phyloP scores from a whole-genome alignment of 2,888 invertebrate species.

The Caenorhabditis macrosperma region DNA sequence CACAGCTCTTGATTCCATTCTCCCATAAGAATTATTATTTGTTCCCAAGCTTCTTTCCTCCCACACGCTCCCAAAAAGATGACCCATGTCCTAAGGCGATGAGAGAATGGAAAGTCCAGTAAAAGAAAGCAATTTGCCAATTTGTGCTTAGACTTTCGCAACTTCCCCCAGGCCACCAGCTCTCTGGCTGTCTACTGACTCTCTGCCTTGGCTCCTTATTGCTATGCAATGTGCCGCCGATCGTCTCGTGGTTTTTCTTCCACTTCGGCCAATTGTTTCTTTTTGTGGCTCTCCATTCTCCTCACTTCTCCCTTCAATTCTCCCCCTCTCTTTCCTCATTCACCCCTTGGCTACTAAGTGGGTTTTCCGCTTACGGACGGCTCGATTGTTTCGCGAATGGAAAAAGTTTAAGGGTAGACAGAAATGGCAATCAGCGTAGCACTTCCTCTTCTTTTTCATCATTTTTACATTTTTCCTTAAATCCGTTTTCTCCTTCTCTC shows the following conservation, averaged over 20 bases:
- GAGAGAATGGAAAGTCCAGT: constrained; percentile 4
- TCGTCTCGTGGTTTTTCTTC: constrained; percentile 21
- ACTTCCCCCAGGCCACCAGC: constrained; percentile 9
- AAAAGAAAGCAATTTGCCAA: constrained; percentile 35
- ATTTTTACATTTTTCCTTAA: constrained; percentile 37
- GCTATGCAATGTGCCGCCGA: constrained; percentile 46
- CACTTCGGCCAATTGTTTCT: constrained; percentile 36
- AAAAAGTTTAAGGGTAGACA: constrained; percentile 1
- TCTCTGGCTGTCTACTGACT: constrained; percentile 32
- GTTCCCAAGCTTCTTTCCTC: neutral
- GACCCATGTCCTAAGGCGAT: neutral
- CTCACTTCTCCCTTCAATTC: neutral
- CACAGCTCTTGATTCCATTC: too few relatives aligned
- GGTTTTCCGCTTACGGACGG: too few relatives aligned
- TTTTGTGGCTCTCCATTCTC: constrained; percentile 8
- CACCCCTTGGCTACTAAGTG: constrained; percentile 1
- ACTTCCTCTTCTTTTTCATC: constrained; percentile 35
- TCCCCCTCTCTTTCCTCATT: neutral
- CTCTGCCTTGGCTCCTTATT: constrained; percentile 38
- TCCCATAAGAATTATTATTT: too few relatives aligned
- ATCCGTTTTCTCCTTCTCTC: constrained; percentile 30
- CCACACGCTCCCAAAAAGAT: neutral
- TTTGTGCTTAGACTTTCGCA: constrained; percentile 52
- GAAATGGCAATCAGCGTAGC: constrained; percentile 48
- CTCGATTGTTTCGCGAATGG: too few relatives aligned